These are phyloP conservation scores for Zhuqinia jingwanae DNA, from an alignment of 2,888 invertebrate genomes.

Conservation along the genomic window DNA sequence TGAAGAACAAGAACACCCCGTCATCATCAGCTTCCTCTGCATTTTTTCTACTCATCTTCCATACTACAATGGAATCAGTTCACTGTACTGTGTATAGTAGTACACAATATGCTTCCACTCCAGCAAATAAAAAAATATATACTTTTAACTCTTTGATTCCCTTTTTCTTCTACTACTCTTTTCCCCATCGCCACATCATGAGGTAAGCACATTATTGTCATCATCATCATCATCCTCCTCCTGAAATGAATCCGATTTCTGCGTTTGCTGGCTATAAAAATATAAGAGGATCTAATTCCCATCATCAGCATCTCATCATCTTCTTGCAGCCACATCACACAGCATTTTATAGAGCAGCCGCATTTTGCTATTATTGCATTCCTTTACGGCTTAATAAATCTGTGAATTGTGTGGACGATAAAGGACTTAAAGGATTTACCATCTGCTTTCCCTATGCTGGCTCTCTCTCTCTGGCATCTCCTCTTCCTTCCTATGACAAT, in stretches of 20 bases:
- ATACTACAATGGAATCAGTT: constrained; percentile 4
- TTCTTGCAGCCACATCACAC: background rate
- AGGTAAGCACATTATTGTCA: constrained; percentile 12
- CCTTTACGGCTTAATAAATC: constrained; percentile 70
- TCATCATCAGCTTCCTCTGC: background rate
- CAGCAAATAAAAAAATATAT: background rate
- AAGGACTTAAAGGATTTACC: constrained; percentile 69
- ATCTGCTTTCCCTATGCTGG: background rate
- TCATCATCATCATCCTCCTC: constrained; percentile 27
- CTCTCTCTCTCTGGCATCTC: background rate
- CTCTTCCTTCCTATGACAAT: too few species aligned
- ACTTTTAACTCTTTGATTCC: constrained; percentile 2
- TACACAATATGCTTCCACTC: background rate
- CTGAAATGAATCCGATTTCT: background rate
- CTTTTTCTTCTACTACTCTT: background rate
- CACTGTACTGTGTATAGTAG: background rate
- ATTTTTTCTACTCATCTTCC: too few species aligned
- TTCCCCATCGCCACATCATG: too few species aligned
- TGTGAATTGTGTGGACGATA: constrained; percentile 68
- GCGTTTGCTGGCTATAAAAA: background rate
- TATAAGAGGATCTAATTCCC: constrained; percentile 24
- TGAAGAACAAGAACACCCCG: background rate
- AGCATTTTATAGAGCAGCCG: too few species aligned
- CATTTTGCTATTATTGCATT: constrained; percentile 22
- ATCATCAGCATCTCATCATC: constrained; percentile 23